Evolutionary conservation across 2,888 invertebrate genomes (phyloP), one percentile per base, ranked within the genome.

Genomic region (Erpobdella octoculata): DNA sequence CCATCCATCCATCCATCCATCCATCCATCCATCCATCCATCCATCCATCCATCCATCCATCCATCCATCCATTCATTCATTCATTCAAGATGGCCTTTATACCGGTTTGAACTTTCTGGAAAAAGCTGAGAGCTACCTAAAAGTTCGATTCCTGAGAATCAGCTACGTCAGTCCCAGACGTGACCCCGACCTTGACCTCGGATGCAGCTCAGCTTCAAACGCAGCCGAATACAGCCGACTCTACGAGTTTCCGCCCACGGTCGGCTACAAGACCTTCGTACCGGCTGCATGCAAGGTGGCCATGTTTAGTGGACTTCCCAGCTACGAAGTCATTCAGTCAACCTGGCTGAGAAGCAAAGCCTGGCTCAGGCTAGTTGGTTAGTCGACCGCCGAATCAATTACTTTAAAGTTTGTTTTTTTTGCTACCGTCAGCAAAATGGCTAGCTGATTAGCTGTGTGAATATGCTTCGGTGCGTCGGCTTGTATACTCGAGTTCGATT

Each of bases 71-170:
- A n/a, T n/a, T n/a, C n/a, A n/a, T n/a, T n/a, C n/a, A n/a, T n/a
- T n/a, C n/a, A n/a, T n/a, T n/a, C n/a, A n/a, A 76, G 76, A 71
- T 0, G 58, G 70, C 18, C 73, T 76, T 15, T 73, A 74, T 67
- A 75, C 76, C 3, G 76, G 76, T 12, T 72, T 75, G 37, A 76
- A 76, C 61, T 76, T 76, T 65, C 71, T 76, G 35, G 75, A 75
- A 69, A 76, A 76, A 31, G 70, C 74, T 18, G 76, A 76, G 72
- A 75, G 73, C 41, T 73, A 71, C 46, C 59, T 73, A 5, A 74
- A 68, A 70, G 69, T 76, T 15, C 73, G 73, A 1, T 76, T 75
- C 66, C 62, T 76, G 6, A 72, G 76, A 31, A 74, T 76, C 33
- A 73, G 73, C 25, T 76, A 73, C 59, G 75, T 53, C 74, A 21